Evolutionary conservation across 64 coral and sea anemone genomes (phyloP).

Genomic region (Platygyra sinensis): DNA sequence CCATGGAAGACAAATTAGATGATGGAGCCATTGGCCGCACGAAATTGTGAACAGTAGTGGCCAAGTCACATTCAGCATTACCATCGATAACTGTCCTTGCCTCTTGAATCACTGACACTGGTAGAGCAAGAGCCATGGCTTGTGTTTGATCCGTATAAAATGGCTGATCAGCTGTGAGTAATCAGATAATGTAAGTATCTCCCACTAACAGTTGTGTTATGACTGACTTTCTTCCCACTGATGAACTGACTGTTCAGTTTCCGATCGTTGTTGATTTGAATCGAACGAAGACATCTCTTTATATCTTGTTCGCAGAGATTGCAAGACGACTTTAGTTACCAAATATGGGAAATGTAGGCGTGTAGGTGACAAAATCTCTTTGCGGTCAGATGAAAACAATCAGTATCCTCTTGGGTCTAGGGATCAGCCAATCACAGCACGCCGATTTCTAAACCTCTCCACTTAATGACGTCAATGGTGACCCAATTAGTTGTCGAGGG

Average conservation of each 20-base stretch:
- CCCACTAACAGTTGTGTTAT: constrained; percentile 19
- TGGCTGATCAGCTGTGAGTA: constrained; percentile 46
- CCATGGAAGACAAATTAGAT: not conserved
- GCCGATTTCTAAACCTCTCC: not conserved
- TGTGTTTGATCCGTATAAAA: constrained; percentile 19
- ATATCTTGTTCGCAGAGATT: constrained; percentile 33
- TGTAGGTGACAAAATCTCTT: constrained; percentile 66
- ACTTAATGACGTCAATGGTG: constrained; percentile 65
- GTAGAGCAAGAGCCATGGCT: constrained; percentile 60
- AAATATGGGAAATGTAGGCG: constrained; percentile 77
- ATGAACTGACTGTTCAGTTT: not conserved
- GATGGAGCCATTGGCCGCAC: constrained; percentile 4
- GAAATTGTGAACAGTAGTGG: constrained; percentile 39
- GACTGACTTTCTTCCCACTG: not conserved
- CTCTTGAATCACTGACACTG: constrained; percentile 64
- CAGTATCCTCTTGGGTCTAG: constrained; percentile 21
- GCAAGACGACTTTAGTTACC: constrained; percentile 23
- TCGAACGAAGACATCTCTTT: constrained; percentile 26
- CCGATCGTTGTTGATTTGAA: constrained; percentile 34
- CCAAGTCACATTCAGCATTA: constrained; percentile 21
- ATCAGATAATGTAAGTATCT: constrained; percentile 24
- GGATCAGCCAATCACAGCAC: constrained; percentile 44
- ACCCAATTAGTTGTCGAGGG: constrained; percentile 4
- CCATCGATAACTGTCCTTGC: constrained; percentile 66
- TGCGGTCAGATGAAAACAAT: constrained; percentile 52